Base-by-base conservation (phyloP, 1,140 invertebrate genomes). In the Parasteatoda tepidariorum region DNA sequence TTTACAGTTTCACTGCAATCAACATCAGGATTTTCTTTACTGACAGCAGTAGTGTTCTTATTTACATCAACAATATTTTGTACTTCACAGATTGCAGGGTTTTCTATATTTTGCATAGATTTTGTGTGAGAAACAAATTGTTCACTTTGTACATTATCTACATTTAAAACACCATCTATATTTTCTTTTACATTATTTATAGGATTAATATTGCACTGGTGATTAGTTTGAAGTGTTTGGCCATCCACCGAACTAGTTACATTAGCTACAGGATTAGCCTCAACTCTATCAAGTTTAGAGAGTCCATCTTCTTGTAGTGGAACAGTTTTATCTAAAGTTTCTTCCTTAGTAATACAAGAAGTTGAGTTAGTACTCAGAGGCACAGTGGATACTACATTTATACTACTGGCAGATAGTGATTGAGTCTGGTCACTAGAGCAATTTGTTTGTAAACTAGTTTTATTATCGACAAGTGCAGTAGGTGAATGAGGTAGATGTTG, bases 401-500 rank as follows among this genome's bases (percentile, higher is more conserved):
- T 26, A 74, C 81, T 73, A 74, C 70, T 83, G 81, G 81, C 70
- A 83, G 81, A 83, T 73, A 66, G 68, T 38, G 24, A 66, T 33
- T 64, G 70, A 83, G 59, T 73, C 68, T 73, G 81, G 38, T 83
- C 70, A 74, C 81, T 74, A 73, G 70, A 48, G 57, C 68, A 66
- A 26, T 26, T 64, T 30, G 38, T 74, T 64, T 83, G 81, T 66
- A 83, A 59, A 83, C 15, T 34, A 34, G 22, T 83, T 55, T 74
- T 83, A 61, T 33, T 71, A 74, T 83, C 81, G 59, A 31, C 34
- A 24, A 59, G 81, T 74, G 70, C 62, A 74, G 41, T 83, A 28
- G 81, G 67, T 73, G 81, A 83, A 83, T 83, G 81, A 83, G 81
- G 81, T 83, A 83, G 81, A 83, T 83, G 48, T 83, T 83, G 81